Evolutionary conservation across 1,140 invertebrate species (phyloP), one percentile per base, ranked within the genome.

Genomic region (Conus ventricosus): DNA sequence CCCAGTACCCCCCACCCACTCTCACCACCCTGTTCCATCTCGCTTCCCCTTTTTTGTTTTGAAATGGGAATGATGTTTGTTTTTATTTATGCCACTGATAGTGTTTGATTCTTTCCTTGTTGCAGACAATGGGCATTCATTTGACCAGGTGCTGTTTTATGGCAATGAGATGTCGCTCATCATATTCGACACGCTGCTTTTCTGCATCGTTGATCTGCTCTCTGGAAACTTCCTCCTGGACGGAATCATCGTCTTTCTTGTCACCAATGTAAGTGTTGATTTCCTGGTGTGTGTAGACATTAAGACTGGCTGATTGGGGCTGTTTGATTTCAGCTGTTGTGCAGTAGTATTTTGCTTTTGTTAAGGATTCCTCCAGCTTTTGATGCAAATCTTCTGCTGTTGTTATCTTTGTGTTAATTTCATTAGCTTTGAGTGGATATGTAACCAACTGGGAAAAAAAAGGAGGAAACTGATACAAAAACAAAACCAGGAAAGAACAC

Each of bases 91-190:
- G 39, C 39, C 3, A 39, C 39, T 60, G 67, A n/a, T 20, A 7
- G 67, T 75, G 20, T 8, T 7, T 81, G 80, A 53, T 13, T 54
- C 4, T 54, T 20, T 54, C 54, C 51, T 20, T 83, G 89, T 96
- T 95, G 54, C 93, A 97, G 97, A 97, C 95, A 96, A 96, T 93
- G 96, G 96, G 27, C 96, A 97, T 93, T 96, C 96, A 0, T 98
- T 97, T 95, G 96, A 97, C 92, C 93, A 95, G 76, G 96, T 97
- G 17, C 94, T 97, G 88, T 97, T 98, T 91, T 96, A 97, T 95
- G 97, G 98, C 25, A 97, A 97, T 92, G 97, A 98, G 95, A 96
- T 96, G 94, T 96, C 96, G 10, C 93, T 98, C 13, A 95, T 97
- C 63, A 96, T 97, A 25, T 97, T 98, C 95, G 97, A 98, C 92